Evolutionary conservation across 2,797 vertebrate genomes (phyloP).

Genomic region (Pangasius djambal): DNA sequence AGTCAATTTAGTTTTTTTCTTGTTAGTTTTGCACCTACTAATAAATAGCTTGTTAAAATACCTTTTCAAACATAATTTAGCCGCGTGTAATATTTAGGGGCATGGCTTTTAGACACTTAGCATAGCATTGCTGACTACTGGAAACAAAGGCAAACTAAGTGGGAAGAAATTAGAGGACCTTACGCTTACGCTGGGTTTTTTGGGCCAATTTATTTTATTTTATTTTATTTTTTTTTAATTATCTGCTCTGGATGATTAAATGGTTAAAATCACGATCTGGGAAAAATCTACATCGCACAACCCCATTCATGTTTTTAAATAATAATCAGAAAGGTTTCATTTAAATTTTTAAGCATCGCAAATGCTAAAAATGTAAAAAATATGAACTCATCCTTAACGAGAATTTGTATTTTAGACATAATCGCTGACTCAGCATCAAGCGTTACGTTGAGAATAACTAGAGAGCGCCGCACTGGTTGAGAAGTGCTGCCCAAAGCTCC

Average conservation of each 20-base stretch:
- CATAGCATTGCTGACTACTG: neutral
- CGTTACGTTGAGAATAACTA: neutral
- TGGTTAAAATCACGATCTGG: too few relatives aligned
- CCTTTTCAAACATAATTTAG: neutral
- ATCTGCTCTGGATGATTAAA: too few relatives aligned
- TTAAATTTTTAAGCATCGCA: neutral
- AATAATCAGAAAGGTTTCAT: neutral
- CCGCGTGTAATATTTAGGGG: too few relatives aligned
- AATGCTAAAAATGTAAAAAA: neutral
- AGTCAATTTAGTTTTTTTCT: neutral
- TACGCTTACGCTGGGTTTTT: too few relatives aligned
- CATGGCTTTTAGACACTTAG: neutral
- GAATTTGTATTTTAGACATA: neutral
- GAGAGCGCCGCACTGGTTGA: neutral
- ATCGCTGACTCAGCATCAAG: neutral
- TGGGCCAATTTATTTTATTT: too few relatives aligned
- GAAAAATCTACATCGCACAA: neutral
- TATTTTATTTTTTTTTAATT: too few relatives aligned
- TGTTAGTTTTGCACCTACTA: neutral
- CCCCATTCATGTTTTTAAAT: neutral
- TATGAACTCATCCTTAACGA: neutral
- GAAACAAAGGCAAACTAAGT: neutral
- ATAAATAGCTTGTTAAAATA: neutral
- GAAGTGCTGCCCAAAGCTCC: slow-evolving; percentile 10
- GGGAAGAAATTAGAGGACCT: neutral